phyloP scores from a whole-genome alignment of 2,797 vertebrate species.

The Pangasius macronema region DNA sequence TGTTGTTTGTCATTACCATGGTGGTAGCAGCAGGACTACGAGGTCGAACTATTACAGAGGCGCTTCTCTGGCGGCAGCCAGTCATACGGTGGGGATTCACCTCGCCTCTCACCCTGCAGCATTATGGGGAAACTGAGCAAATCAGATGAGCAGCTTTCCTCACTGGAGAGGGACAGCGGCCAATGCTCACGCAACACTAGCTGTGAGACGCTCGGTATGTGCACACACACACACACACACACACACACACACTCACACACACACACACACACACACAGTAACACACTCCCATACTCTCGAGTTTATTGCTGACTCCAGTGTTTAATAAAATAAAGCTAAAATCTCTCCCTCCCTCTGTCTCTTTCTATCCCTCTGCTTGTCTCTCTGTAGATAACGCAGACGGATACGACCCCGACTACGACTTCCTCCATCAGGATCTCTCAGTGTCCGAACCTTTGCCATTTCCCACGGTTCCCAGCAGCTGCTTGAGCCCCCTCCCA shows the following conservation, averaged over 20 bases:
- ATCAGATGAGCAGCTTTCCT: constrained; percentile 95
- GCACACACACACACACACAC: not conserved
- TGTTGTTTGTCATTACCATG: constrained; percentile 25
- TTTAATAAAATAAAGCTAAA: not conserved
- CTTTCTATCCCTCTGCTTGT: constrained; percentile 7
- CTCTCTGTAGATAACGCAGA: constrained; percentile 74
- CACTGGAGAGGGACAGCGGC: constrained; percentile 93
- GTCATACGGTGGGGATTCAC: constrained; percentile 88
- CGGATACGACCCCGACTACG: constrained; percentile 95
- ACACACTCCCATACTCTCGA: not conserved
- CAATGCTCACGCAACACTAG: constrained; percentile 98
- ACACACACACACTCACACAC: not conserved
- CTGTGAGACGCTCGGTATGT: constrained; percentile 94
- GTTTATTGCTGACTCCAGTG: not conserved
- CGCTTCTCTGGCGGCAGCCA: constrained; percentile 94
- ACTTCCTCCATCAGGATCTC: constrained; percentile 97
- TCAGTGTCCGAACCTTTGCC: constrained; percentile 86
- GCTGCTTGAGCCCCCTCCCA: constrained; percentile 87
- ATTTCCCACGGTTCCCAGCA: constrained; percentile 72
- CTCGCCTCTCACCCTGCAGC: constrained; percentile 89
- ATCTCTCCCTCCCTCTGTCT: not conserved
- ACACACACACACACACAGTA: not conserved
- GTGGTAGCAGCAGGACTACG: constrained; percentile 82
- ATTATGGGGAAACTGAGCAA: constrained; percentile 98
- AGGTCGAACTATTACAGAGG: constrained; percentile 89